Evolutionary conservation across 1,140 invertebrate genomes (phyloP).

Genomic region (Eulimnadia texana): DNA sequence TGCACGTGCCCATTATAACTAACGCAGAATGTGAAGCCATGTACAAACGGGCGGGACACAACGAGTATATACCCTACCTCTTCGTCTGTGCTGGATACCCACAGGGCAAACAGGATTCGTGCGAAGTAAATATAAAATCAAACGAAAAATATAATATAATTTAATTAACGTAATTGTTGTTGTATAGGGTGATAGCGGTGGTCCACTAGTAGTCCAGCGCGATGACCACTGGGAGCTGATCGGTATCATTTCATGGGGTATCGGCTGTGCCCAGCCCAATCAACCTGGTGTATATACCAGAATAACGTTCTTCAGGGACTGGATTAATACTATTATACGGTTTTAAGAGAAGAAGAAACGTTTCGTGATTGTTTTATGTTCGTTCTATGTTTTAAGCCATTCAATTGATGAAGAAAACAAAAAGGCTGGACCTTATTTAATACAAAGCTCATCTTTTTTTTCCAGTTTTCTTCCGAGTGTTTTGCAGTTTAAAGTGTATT

Average conservation of each 20-base stretch:
- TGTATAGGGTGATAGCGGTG: conserved; percentile 71
- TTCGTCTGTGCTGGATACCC: conserved; percentile 90
- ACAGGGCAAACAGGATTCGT: conserved; percentile 81
- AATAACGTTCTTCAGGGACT: conserved; percentile 76
- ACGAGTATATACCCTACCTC: conserved; percentile 74
- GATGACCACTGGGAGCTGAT: conserved; percentile 71
- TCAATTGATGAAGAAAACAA: too few species aligned
- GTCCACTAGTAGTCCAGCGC: conserved; percentile 67
- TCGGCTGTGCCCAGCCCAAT: conserved; percentile 77
- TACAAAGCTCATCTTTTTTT: too few species aligned
- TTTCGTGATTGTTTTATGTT: too few species aligned
- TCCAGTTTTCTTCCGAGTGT: too few species aligned
- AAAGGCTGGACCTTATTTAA: too few species aligned
- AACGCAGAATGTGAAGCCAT: conserved; percentile 78
- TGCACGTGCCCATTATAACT: conserved; percentile 82
- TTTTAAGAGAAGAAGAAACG: too few species aligned
- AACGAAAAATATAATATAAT: too few species aligned
- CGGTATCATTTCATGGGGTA: conserved; percentile 86
- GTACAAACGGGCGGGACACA: conserved; percentile 76
- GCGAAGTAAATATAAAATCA: too few species aligned
- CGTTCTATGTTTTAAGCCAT: too few species aligned
- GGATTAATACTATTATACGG: conserved; percentile 48
- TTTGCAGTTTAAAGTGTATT: too few species aligned
- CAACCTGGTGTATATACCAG: conserved; percentile 90
- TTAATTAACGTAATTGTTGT: conserved; percentile 1